Evolutionary conservation across 2,797 vertebrate species (phyloP).

Genomic region (Morelia viridis): DNA sequence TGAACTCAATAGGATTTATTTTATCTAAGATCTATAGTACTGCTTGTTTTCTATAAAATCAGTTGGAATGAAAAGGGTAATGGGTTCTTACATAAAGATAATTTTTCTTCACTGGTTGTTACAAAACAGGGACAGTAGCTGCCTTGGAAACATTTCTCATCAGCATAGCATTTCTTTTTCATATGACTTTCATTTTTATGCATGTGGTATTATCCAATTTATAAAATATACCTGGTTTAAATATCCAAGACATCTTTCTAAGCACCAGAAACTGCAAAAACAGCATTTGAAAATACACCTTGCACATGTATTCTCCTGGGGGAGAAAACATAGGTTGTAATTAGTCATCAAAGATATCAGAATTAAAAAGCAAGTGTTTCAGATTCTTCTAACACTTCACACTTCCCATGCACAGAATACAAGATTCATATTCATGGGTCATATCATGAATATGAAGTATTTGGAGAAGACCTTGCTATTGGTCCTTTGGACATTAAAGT

Average conservation of each 20-base stretch:
- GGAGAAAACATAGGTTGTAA: constrained; percentile 33
- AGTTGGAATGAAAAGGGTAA: neutral
- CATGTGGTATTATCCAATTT: neutral
- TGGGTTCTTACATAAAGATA: neutral
- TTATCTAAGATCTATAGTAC: neutral
- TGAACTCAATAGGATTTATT: neutral
- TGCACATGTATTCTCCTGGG: constrained; percentile 61
- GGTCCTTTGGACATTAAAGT: neutral
- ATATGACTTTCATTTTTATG: neutral
- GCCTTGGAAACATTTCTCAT: neutral
- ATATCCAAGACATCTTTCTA: constrained; percentile 61
- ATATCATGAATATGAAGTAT: neutral
- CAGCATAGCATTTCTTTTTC: neutral
- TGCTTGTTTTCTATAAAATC: neutral
- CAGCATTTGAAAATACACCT: constrained; percentile 62
- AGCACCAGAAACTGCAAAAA: constrained; percentile 66
- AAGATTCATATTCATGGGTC: neutral
- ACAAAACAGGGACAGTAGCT: neutral
- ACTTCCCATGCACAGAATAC: neutral
- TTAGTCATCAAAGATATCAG: constrained; percentile 14
- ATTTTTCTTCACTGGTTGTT: neutral
- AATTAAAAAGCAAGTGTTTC: constrained; percentile 19
- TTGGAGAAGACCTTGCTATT: neutral
- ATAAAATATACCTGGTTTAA: constrained; percentile 74
- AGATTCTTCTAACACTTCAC: neutral